Base-by-base conservation (phyloP, 2,888 invertebrate species). In the Euplexia lucipara region DNA sequence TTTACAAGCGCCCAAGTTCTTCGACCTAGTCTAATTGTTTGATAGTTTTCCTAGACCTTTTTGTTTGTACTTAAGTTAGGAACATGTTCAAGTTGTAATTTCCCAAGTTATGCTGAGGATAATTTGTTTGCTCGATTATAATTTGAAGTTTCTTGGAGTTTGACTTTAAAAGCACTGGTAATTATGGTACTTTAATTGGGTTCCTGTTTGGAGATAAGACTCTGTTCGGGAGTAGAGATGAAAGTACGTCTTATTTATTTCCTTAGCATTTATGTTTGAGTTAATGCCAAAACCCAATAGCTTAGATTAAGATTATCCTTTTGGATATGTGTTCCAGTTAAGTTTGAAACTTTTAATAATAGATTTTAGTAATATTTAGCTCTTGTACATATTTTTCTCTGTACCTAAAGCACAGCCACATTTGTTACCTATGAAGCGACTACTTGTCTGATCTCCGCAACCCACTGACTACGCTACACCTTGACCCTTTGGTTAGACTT, bases 1-100 rank as follows among this genome's bases (percentile, higher is more conserved):
- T 77, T 77, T 70, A 71, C 66, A 70, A 69, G 56, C 67, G 22
- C 32, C 35, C 37, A 75, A 79, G 78, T 78, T 79, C 34, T 48
- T 35, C 66, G 26, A 60, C 60, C 57, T 44, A 56, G 53, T 45
- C 47, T 80, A 75, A 79, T 75, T 74, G 63, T 79, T 77, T 65
- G 53, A 79, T 79, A 79, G 79, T 79, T 79, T 63, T 60, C n/a
- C 14, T 22, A 54, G 48, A 68, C 59, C 54, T 72, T 72, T 79
- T 74, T 78, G 74, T 68, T 68, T 60, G 30, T 60, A 41, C 2
- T 57, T 54, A 26, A 37, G 51, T 62, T 52, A 14, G 34, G 20
- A 53, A 67, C 42, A 49, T 53, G 47, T 73, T 59, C 30, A 57
- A 67, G 73, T 54, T 71, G 44, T 66, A 48, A 64, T 73, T 67